Evolutionary conservation across 2,888 invertebrate species (phyloP).

Genomic region (Melinaea marsaeus): DNA sequence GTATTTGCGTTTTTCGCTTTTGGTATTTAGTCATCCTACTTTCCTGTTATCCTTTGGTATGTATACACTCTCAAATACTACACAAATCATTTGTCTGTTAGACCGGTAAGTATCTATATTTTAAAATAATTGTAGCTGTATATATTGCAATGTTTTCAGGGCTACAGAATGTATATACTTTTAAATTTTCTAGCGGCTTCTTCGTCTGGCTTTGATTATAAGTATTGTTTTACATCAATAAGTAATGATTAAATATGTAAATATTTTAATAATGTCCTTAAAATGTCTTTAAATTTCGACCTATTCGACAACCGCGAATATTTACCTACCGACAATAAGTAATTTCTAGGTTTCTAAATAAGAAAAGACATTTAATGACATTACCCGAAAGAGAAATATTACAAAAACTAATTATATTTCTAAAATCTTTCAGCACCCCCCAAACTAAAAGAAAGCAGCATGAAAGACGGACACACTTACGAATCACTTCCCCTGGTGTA

Average conservation of each 20-base stretch:
- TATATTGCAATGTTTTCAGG: slow-evolving; percentile 49
- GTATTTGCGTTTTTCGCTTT: slow-evolving; percentile 38
- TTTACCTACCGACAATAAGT: background rate
- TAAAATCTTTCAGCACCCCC: slow-evolving; percentile 79
- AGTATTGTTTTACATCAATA: slow-evolving; percentile 14
- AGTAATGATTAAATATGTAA: too few species aligned
- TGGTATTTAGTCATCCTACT: background rate
- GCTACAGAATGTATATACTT: slow-evolving; percentile 45
- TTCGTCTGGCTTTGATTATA: slow-evolving; percentile 19
- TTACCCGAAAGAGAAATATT: background rate
- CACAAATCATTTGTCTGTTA: slow-evolving; percentile 14
- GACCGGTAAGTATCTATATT: slow-evolving; percentile 35
- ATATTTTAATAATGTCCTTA: too few species aligned
- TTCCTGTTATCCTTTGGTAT: slow-evolving; percentile 40
- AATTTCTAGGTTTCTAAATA: background rate
- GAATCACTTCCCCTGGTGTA: slow-evolving; percentile 90
- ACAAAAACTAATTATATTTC: background rate
- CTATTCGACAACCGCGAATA: too few species aligned
- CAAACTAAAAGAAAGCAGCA: slow-evolving; percentile 82
- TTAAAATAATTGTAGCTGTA: slow-evolving; percentile 59
- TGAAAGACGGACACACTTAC: slow-evolving; percentile 85
- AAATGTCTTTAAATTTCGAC: too few species aligned
- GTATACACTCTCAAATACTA: slow-evolving; percentile 42
- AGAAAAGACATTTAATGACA: slow-evolving; percentile 1
- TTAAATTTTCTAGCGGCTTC: slow-evolving; percentile 46